Evolutionary conservation across 2,113 vertebrate genomes (phyloP), one percentile per base, ranked within the genome.

Genomic region (Platysteira castanea): DNA sequence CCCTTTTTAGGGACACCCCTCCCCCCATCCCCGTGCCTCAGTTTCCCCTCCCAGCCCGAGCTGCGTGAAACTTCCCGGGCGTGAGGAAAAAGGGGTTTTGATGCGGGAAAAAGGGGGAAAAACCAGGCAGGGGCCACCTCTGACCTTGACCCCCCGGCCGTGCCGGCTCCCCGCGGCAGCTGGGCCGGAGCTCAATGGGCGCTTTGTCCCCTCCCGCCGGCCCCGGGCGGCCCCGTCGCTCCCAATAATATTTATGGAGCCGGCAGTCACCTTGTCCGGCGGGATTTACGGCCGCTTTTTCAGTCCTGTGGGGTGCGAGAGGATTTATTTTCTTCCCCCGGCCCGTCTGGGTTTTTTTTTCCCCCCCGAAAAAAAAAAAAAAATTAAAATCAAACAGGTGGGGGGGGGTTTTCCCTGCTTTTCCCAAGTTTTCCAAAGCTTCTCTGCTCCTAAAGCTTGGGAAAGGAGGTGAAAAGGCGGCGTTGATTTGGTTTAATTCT

Each of bases 111-210:
- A 15, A 26, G 14, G 22, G 16, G 23, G 10, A 88, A 95, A 53
- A 84, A 88, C 83, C 92, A 92, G 75, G 84, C 91, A 82, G 82
- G 63, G 71, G 44, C 92, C 95, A 89, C 94, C 97, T 96, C 97
- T 98, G 98, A 98, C 98, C 98, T 98, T 98, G 98, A 98, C 98
- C 98, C 97, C 59, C 96, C 24, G 59, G 2, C 90, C 97, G 86
- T 98, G 95, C 93, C 76, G 95, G 96, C 60, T 98, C 98, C 98
- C 98, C 96, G 96, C 97, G 96, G 96, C 98, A 98, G 98, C 98
- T 98, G 98, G 97, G 95, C 92, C 97, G 97, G 89, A 89, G 44
- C 97, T 96, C 97, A 96, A 97, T 97, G 97, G 96, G 93, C 57
- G 94, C 86, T 91, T 95, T 94, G 95, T 95, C 94, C 68, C 92